These are phyloP conservation scores for Lasioglossum oenotherae DNA, from an alignment of 2,888 invertebrate species.

Conservation along the genomic window DNA sequence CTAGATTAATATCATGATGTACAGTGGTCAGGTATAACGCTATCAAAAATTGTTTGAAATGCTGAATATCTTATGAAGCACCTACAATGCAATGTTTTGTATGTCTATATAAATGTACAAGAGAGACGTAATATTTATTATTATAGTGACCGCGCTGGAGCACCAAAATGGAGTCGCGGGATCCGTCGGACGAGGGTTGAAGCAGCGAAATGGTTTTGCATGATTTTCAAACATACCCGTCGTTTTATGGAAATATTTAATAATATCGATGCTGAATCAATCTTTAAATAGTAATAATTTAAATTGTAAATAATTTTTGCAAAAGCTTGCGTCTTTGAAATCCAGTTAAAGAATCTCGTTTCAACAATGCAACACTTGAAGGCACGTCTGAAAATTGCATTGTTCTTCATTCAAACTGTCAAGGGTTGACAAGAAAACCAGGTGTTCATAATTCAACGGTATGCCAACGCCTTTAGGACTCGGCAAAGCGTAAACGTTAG, in stretches of 20 bases:
- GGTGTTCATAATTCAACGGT: conserved; percentile 6
- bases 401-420: conserved; percentile 6
- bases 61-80: no score
- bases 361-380: background rate
- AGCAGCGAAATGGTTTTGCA: background rate
- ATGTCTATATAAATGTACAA: background rate
- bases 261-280: no score
- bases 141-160: no score
- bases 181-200: background rate
- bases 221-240: no score
- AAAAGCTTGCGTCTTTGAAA: background rate
- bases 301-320: background rate
- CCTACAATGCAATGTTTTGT: background rate
- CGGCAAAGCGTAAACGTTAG: background rate
- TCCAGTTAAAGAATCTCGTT: background rate
- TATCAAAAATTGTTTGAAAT: no score
- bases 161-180: background rate
- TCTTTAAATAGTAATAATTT: no score
- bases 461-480: conserved; percentile 2
- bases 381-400: background rate
- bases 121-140: background rate
- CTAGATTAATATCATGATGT: no score
- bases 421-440: conserved; percentile 7
- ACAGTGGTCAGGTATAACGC: no score
- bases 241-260: no score